A percentile compares a stretch with the other conserved stretches of the same genome.
These are phyloP conservation scores for Psilanteris sp. DNA, from an alignment of 1,140 invertebrate genomes.

Conservation along the genomic window DNA sequence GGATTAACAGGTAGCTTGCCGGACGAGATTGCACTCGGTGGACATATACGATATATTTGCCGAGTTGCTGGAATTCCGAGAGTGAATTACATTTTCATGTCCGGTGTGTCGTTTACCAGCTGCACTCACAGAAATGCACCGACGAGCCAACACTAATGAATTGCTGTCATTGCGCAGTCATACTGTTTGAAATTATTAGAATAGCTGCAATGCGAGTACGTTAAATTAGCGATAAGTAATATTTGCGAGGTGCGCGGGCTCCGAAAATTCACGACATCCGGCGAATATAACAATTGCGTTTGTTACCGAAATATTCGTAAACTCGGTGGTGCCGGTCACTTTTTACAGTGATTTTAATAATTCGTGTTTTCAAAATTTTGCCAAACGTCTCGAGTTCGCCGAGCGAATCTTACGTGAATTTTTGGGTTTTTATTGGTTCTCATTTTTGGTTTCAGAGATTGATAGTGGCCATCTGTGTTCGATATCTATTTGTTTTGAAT, in stretches of 20 bases:
- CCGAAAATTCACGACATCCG: too few species aligned
- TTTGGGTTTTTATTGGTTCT: too few species aligned
- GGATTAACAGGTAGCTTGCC: slow-evolving; percentile 50
- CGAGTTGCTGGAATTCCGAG: slow-evolving; percentile 59
- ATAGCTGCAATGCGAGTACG: slow-evolving; percentile 12
- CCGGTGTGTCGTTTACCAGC: slow-evolving; percentile 43
- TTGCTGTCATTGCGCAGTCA: slow-evolving; percentile 33
- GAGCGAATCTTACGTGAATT: too few species aligned
- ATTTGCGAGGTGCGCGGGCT: too few species aligned
- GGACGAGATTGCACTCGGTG: slow-evolving; percentile 43
- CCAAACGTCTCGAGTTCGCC: too few species aligned
- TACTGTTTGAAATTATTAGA: slow-evolving; percentile 40
- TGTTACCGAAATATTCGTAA: too few species aligned
- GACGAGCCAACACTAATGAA: slow-evolving; percentile 25
- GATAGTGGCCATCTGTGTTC: too few species aligned
- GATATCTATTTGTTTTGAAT: too few species aligned
- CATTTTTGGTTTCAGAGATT: too few species aligned
- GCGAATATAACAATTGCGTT: too few species aligned
- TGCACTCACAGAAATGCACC: slow-evolving; percentile 37
- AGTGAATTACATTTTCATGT: slow-evolving; percentile 58
- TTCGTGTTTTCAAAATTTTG: too few species aligned
- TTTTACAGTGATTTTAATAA: slow-evolving; percentile 5
- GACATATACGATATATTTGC: slow-evolving; percentile 51
- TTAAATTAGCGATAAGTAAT: slow-evolving; percentile 11
- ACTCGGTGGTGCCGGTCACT: too few species aligned